phyloP scores from a whole-genome alignment of 2,888 invertebrate genomes.

The Andrena bicolor region DNA sequence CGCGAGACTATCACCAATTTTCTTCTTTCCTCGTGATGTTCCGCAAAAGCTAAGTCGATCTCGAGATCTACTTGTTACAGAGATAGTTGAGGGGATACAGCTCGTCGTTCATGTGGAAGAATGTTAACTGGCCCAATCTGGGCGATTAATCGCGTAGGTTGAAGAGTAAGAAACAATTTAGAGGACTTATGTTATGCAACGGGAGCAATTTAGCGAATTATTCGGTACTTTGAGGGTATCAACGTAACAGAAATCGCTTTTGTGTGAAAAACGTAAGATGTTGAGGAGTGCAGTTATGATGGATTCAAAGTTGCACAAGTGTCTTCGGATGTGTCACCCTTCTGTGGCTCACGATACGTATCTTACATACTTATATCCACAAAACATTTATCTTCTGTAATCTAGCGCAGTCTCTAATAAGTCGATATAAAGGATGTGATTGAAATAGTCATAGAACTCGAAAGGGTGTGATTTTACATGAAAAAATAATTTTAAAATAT shows the following conservation, averaged over 20 bases:
- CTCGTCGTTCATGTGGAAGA: conserved; percentile 10
- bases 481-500: too few species aligned
- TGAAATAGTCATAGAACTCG: too few species aligned
- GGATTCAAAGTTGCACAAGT: too few species aligned
- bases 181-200: not conserved
- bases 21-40: conserved; percentile 33
- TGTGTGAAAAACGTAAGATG: not conserved
- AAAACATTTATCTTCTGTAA: too few species aligned
- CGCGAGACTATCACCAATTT: conserved; percentile 53
- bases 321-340: too few species aligned
- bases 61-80: conserved; percentile 1
- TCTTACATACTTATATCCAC: too few species aligned
- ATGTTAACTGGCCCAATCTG: not conserved
- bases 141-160: not conserved
- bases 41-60: not conserved
- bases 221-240: not conserved
- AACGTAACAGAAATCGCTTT: not conserved
- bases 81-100: conserved; percentile 45
- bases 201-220: not conserved
- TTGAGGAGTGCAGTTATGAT: not conserved
- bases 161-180: conserved; percentile 13
- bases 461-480: too few species aligned
- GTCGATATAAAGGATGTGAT: too few species aligned
- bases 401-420: too few species aligned
- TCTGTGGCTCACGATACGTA: too few species aligned